Percentiles rank a stretch among this genome's conserved stretches.
phyloP scores from a whole-genome alignment of 2,888 invertebrate genomes.

The Cephalotes varians region DNA sequence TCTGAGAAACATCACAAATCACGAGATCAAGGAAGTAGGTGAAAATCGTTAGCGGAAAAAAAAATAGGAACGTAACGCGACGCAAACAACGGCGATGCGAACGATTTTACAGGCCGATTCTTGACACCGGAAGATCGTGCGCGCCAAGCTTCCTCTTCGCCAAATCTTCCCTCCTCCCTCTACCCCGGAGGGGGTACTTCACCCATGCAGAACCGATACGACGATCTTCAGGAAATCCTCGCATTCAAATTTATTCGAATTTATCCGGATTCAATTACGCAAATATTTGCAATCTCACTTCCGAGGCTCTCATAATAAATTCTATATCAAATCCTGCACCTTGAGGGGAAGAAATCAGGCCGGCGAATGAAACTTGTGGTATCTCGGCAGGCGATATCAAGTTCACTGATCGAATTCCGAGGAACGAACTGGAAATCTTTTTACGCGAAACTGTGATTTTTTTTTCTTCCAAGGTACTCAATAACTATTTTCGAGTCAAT shows the following conservation, averaged over 20 bases:
- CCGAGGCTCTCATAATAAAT: conserved; percentile 1
- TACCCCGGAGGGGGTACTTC: neutral
- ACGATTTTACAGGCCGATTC: neutral
- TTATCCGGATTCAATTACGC: neutral
- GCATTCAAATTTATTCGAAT: conserved; percentile 1
- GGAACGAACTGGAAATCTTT: neutral
- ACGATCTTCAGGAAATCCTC: neutral
- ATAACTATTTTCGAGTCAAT: neutral
- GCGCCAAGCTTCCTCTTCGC: neutral
- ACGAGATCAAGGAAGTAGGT: neutral
- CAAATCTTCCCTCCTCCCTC: neutral
- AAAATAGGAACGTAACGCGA: neutral
- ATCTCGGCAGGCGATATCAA: neutral
- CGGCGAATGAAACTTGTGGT: neutral
- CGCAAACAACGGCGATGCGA: too few species aligned
- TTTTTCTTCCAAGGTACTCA: neutral
- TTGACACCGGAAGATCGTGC: neutral
- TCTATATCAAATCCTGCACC: neutral
- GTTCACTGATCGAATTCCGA: neutral
- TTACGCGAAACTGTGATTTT: neutral
- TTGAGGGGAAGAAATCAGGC: neutral
- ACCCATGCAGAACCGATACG: neutral
- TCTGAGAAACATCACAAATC: conserved; percentile 34
- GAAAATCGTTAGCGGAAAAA: neutral
- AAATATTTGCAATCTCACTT: conserved; percentile 5